A percentile compares a stretch with the other conserved stretches of the same genome.
Conservation (phyloP, 2,113 vertebrate species). For the Datnioides undecimradiatus region DNA sequence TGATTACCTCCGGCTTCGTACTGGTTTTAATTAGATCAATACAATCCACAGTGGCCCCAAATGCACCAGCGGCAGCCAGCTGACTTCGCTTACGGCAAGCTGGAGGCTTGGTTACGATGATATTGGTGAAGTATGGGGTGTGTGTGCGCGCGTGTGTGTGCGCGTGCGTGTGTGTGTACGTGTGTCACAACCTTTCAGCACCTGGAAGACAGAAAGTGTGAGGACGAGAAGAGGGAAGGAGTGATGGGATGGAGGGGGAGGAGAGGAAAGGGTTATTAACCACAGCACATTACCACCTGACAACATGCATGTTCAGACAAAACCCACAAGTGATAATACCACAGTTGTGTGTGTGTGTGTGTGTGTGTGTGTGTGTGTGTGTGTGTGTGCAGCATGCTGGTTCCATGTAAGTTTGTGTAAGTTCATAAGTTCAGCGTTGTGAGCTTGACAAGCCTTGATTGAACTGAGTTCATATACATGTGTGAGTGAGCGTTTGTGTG, state of each 20-base stretch:
- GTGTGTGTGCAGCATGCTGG: conserved; percentile 25
- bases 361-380: conserved; percentile 36
- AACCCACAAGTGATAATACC: conserved; percentile 47
- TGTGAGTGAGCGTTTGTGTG: too few species aligned
- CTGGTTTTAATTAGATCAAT: conserved; percentile 34
- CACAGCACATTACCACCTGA: conserved; percentile 63
- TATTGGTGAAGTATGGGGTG: not conserved
- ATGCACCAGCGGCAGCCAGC: conserved; percentile 13
- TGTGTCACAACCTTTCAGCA: conserved; percentile 38
- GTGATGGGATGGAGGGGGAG: conserved; percentile 23
- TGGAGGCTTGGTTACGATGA: conserved; percentile 20
- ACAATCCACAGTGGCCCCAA: not conserved
- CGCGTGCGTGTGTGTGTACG: conserved; percentile 31
- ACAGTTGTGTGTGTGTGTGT: conserved; percentile 27
- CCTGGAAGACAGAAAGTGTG: conserved; percentile 51
- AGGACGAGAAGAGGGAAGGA: not conserved
- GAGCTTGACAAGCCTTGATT: conserved; percentile 58
- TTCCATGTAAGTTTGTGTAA: conserved; percentile 29
- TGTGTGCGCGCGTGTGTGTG: not conserved
- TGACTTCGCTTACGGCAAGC: not conserved
- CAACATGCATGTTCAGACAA: conserved; percentile 74
- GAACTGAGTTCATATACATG: conserved; percentile 27
- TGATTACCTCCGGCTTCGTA: not conserved
- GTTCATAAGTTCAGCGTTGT: conserved; percentile 55
- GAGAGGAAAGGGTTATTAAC: conserved; percentile 71